Percentiles rank a stretch among this genome's conserved stretches.
These are phyloP conservation scores for Cyprinodon diabolis DNA, from an alignment of 2,797 vertebrate species.

Conservation along the genomic window DNA sequence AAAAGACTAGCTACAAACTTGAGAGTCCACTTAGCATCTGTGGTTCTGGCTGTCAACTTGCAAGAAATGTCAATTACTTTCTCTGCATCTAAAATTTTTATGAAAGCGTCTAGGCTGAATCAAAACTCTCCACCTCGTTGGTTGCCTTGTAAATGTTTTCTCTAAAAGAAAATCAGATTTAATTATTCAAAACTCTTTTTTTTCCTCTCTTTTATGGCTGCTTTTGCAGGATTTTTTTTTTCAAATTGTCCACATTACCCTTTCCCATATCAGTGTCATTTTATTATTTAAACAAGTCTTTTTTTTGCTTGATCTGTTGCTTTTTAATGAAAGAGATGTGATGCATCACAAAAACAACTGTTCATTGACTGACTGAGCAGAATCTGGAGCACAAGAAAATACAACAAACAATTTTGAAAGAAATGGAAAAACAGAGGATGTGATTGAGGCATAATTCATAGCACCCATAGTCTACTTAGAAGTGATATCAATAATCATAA, in stretches of 20 bases:
- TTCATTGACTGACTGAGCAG: conserved; percentile 20
- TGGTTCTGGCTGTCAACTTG: conserved; percentile 76
- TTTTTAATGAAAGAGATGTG: conserved; percentile 36
- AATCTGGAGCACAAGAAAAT: conserved; percentile 28
- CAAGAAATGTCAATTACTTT: conserved; percentile 79
- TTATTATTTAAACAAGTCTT: conserved; percentile 58
- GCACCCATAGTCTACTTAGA: background rate
- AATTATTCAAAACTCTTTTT: conserved; percentile 76
- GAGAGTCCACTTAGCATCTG: conserved; percentile 64
- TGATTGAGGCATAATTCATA: background rate
- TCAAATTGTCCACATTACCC: conserved; percentile 56
- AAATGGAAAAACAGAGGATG: conserved; percentile 29
- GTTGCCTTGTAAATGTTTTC: conserved; percentile 73
- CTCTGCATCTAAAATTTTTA: conserved; percentile 77
- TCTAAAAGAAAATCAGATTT: conserved; percentile 69
- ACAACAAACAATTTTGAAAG: conserved; percentile 23
- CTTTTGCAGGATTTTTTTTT: conserved; percentile 65
- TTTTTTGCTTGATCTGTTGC: conserved; percentile 36
- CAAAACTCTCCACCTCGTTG: conserved; percentile 75
- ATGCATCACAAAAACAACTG: conserved; percentile 49
- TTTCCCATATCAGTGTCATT: conserved; percentile 61
- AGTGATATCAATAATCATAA: conserved; percentile 9
- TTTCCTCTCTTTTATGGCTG: conserved; percentile 72
- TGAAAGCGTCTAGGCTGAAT: conserved; percentile 76
- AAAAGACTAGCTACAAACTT: conserved; percentile 59